Evolutionary conservation across 2,113 vertebrate species (phyloP).

Genomic region (Cochlearius cochlearius): DNA sequence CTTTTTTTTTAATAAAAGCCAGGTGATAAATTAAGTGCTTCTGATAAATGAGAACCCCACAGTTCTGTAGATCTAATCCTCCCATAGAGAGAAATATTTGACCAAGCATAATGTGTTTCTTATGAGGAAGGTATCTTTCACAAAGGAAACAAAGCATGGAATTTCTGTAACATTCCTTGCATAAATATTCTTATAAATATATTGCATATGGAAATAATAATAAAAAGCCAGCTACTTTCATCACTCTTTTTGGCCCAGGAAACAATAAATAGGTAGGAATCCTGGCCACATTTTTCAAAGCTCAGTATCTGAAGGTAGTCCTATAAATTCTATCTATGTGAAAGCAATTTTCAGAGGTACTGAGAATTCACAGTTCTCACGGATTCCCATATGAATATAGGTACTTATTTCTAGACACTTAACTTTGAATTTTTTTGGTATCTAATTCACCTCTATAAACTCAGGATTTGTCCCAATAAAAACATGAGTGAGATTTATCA

Average conservation of each 20-base stretch:
- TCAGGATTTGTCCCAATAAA: constrained; percentile 36
- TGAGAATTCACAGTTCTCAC: constrained; percentile 23
- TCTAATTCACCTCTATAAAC: constrained; percentile 14
- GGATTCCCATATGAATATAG: constrained; percentile 32
- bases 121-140: constrained; percentile 48
- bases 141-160: constrained; percentile 41
- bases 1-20: constrained; percentile 50
- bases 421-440: constrained; percentile 29
- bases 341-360: constrained; percentile 45
- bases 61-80: constrained; percentile 47
- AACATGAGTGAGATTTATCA: constrained; percentile 35
- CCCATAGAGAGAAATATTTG: constrained; percentile 51
- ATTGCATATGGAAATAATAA: constrained; percentile 59
- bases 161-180: constrained; percentile 48
- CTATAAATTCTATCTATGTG: constrained; percentile 47
- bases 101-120: constrained; percentile 49
- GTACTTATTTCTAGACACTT: constrained; percentile 19
- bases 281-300: constrained; percentile 21
- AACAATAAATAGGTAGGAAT: constrained; percentile 52
- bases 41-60: constrained; percentile 58
- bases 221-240: constrained; percentile 37
- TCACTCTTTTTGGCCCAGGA: constrained; percentile 44
- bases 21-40: constrained; percentile 67
- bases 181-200: constrained; percentile 56
- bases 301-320: constrained; percentile 14